phyloP scores from a whole-genome alignment of 2,113 vertebrate genomes.

The Suncus etruscus region DNA sequence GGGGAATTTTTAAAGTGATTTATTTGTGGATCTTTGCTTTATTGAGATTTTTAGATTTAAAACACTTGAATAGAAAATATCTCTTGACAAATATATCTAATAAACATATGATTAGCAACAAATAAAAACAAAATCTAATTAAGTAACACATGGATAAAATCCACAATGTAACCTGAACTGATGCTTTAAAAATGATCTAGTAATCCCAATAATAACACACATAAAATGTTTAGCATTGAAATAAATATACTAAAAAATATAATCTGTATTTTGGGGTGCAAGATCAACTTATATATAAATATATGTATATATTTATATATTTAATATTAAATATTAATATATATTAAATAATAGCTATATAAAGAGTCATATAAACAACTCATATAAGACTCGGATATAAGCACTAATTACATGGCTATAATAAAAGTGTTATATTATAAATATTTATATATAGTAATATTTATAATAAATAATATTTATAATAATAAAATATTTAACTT shows the following conservation, averaged over 20 bases:
- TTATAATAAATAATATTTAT: too few relatives aligned
- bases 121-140: neutral
- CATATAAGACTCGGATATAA: neutral
- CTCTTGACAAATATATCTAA: conserved; percentile 17
- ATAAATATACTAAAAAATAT: neutral
- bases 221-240: neutral
- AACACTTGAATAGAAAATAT: conserved; percentile 25
- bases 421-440: too few relatives aligned
- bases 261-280: neutral
- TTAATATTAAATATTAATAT: too few relatives aligned
- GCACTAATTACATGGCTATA: conserved; percentile 33
- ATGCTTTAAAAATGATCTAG: conserved; percentile 13
- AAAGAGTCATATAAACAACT: too few relatives aligned
- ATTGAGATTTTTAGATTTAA: conserved; percentile 39
- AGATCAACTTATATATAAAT: neutral
- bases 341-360: too few relatives aligned
- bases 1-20: conserved; percentile 31
- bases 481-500: conserved; percentile 41
- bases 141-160: neutral
- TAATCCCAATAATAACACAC: too few relatives aligned
- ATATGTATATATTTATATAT: too few relatives aligned
- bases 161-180: neutral
- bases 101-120: neutral
- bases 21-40: conserved; percentile 1
- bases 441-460: too few relatives aligned